These are phyloP conservation scores for Plebejus argus DNA, from an alignment of 2,888 invertebrate genomes.

Conservation along the genomic window DNA sequence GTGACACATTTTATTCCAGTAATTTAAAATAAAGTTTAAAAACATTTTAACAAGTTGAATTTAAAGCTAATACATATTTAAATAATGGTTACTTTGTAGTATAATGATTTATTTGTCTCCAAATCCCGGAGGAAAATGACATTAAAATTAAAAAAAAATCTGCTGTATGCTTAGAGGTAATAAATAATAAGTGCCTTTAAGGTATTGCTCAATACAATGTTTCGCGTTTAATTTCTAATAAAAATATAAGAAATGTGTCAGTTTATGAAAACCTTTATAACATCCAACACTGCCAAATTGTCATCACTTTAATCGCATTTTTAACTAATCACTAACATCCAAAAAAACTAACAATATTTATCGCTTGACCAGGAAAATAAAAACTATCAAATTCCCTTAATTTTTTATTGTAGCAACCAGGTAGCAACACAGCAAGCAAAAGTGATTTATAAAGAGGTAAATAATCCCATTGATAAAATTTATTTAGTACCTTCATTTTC, in stretches of 20 bases:
- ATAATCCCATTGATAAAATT: not conserved
- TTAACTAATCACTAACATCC: slow-evolving; percentile 10
- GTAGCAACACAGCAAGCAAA: too few species aligned
- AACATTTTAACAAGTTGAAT: not conserved
- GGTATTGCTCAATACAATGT: not conserved
- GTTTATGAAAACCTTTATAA: not conserved
- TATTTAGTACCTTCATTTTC: not conserved
- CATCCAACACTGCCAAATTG: slow-evolving; percentile 32
- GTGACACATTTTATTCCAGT: not conserved
- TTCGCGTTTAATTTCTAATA: not conserved
- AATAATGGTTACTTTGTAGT: not conserved
- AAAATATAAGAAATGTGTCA: not conserved
- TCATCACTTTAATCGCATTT: slow-evolving; percentile 29
- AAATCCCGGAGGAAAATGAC: not conserved
- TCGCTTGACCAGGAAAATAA: not conserved
- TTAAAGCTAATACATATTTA: not conserved
- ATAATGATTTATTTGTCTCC: not conserved
- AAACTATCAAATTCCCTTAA: not conserved
- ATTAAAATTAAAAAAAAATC: not conserved
- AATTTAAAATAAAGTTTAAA: not conserved
- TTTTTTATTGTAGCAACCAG: too few species aligned
- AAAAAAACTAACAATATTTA: slow-evolving; percentile 10
- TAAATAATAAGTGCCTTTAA: not conserved
- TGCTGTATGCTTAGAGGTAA: not conserved
- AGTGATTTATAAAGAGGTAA: too few species aligned